Evolutionary conservation across 2,888 invertebrate genomes (phyloP).

Genomic region (Punctoribates punctum): DNA sequence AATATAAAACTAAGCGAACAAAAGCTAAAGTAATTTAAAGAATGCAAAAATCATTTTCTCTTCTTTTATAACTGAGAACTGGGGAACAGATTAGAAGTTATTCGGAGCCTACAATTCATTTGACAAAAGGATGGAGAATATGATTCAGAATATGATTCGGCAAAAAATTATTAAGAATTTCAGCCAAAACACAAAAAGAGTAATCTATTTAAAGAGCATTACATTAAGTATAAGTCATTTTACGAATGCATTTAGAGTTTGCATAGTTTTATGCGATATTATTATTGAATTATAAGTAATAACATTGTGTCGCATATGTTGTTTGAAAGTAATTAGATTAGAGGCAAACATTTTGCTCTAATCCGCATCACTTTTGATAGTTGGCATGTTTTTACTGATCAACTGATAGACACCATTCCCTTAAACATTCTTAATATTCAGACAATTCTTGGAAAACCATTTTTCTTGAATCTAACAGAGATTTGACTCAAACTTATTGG

Average conservation of each 20-base stretch:
- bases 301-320: slow-evolving; percentile 32
- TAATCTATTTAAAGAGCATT: slow-evolving; percentile 8
- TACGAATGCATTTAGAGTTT: neutral
- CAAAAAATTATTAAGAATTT: neutral
- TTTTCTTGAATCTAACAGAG: neutral
- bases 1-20: neutral
- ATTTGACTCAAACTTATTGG: neutral
- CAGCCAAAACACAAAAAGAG: neutral
- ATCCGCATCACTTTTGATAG: neutral
- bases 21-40: slow-evolving; percentile 5
- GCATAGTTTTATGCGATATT: slow-evolving; percentile 1
- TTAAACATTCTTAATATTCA: neutral
- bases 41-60: neutral
- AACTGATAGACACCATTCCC: neutral
- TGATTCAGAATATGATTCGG: neutral
- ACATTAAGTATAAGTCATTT: neutral
- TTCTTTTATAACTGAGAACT: slow-evolving; percentile 4
- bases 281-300: slow-evolving; percentile 28
- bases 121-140: neutral
- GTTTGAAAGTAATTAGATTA: slow-evolving; percentile 25
- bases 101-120: neutral
- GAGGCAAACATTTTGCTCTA: neutral
- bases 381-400: neutral
- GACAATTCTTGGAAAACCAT: neutral
- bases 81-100: neutral